Percentiles rank a stretch among this genome's conserved stretches.
phyloP scores from a whole-genome alignment of 2,888 invertebrate genomes.

The Mesoligia furuncula region DNA sequence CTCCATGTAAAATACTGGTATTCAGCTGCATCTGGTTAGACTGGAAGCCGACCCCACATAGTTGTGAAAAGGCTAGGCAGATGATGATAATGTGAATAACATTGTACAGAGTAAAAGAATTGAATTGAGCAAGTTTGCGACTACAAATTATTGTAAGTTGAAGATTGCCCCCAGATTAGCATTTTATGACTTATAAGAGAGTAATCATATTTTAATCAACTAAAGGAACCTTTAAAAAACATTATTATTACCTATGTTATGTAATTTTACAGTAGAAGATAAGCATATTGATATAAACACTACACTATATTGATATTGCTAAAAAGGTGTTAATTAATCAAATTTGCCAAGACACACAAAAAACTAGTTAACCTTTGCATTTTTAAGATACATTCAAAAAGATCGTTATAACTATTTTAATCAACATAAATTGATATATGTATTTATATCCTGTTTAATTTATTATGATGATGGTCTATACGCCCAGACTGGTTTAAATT shows the following conservation, averaged over 20 bases:
- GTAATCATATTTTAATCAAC: background rate
- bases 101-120: background rate
- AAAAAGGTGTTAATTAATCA: background rate
- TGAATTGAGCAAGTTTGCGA: background rate
- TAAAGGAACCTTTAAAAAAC: background rate
- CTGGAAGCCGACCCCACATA: too few species aligned
- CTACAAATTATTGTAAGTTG: background rate
- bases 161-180: constrained; percentile 13
- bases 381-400: constrained; percentile 4
- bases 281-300: too few species aligned
- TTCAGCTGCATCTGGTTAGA: too few species aligned
- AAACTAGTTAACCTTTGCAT: constrained; percentile 13
- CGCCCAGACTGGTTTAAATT: background rate
- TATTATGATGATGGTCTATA: background rate
- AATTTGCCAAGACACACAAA: constrained; percentile 1
- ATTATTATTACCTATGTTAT: background rate
- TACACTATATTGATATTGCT: too few species aligned
- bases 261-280: background rate
- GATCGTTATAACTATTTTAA: background rate
- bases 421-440: background rate
- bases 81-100: background rate
- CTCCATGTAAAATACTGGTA: too few species aligned
- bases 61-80: too few species aligned
- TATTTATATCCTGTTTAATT: constrained; percentile 1
- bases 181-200: background rate